Percentiles rank a stretch among this genome's conserved stretches.
Conservation (phyloP, 2,797 vertebrate species). For the Spea hammondii region DNA sequence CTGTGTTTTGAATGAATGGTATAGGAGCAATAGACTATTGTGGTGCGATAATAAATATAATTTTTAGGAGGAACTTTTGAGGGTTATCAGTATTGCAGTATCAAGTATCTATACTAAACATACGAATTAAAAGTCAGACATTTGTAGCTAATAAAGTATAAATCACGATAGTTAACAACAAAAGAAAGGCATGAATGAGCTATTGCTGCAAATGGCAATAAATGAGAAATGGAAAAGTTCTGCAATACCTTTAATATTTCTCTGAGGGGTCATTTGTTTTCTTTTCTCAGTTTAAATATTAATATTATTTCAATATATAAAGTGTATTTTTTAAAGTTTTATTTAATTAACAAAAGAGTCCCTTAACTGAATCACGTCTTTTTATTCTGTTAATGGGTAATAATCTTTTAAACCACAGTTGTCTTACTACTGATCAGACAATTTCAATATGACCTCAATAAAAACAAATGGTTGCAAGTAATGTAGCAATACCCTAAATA, state of each 20-base stretch:
- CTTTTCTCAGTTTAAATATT: background rate
- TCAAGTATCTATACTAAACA: no score
- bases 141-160: no score
- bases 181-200: background rate
- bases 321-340: constrained; percentile 15
- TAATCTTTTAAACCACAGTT: background rate
- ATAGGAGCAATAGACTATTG: no score
- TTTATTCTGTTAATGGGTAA: background rate
- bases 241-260: constrained; percentile 56
- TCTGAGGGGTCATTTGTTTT: constrained; percentile 49
- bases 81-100: no score
- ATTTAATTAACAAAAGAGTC: background rate
- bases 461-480: background rate
- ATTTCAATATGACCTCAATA: background rate
- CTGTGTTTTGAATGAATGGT: no score
- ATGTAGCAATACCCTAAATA: no score
- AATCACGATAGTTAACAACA: no score
- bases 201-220: constrained; percentile 55
- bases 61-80: no score
- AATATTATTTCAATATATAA: constrained; percentile 16
- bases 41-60: no score
- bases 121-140: no score
- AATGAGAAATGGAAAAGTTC: constrained; percentile 54
- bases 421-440: background rate
- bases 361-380: background rate